These are phyloP conservation scores for Amia ocellicauda DNA, from an alignment of 2,113 vertebrate species.

Conservation along the genomic window DNA sequence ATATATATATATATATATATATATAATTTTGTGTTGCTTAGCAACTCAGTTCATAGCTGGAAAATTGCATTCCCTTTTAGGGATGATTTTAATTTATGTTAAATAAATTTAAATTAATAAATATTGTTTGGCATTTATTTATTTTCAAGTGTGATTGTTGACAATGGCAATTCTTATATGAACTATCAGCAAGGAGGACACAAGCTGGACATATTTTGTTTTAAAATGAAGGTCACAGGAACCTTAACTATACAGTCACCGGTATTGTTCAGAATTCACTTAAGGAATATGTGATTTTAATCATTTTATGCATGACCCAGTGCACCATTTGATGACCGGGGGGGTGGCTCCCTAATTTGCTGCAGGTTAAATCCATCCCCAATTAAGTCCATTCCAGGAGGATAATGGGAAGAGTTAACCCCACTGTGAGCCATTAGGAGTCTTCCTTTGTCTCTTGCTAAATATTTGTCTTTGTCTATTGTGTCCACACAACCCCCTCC, in stretches of 20 bases:
- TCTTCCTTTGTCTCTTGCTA: conserved; percentile 74
- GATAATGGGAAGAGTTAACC: conserved; percentile 67
- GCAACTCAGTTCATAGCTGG: too few species aligned
- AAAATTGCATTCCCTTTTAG: too few species aligned
- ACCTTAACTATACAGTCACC: too few species aligned
- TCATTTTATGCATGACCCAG: conserved; percentile 31
- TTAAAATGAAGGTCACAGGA: too few species aligned
- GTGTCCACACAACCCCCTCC: conserved; percentile 48
- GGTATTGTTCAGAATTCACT: neutral
- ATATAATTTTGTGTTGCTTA: too few species aligned
- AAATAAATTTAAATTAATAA: too few species aligned
- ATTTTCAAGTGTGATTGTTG: too few species aligned
- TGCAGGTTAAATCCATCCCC: conserved; percentile 47
- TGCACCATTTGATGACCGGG: conserved; percentile 28
- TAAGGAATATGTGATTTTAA: neutral
- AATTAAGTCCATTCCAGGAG: conserved; percentile 57
- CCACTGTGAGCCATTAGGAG: conserved; percentile 49
- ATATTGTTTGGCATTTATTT: too few species aligned
- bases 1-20: too few species aligned
- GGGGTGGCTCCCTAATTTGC: conserved; percentile 50
- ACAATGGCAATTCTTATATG: too few species aligned
- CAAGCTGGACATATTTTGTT: neutral
- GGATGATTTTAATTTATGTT: too few species aligned
- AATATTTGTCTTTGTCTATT: conserved; percentile 80
- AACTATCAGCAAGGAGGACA: too few species aligned